Evolutionary conservation across 2,797 vertebrate genomes (phyloP).

Genomic region (Sciurus carolinensis): DNA sequence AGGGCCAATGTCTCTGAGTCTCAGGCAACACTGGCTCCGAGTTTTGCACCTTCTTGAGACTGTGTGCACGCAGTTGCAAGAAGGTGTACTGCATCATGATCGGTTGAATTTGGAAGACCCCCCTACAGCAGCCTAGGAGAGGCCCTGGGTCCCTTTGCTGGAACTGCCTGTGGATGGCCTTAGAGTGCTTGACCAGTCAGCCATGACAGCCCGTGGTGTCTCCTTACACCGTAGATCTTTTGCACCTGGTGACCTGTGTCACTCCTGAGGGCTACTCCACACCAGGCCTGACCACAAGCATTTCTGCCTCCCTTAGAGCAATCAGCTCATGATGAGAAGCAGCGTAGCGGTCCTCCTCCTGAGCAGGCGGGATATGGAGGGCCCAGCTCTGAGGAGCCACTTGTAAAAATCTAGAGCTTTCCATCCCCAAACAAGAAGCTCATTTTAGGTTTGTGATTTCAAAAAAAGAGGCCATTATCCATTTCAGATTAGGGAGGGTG

Average conservation of each 20-base stretch:
- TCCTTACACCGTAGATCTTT: neutral
- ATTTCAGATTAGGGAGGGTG: neutral
- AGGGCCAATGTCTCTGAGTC: neutral
- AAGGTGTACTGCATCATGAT: neutral
- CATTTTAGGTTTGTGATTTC: neutral
- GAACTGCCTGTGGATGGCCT: neutral
- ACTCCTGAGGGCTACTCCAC: no score
- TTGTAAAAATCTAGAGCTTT: neutral
- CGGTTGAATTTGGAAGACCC: neutral
- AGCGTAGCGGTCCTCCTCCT: neutral
- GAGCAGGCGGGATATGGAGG: neutral
- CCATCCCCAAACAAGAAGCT: neutral
- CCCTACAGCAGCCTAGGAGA: neutral
- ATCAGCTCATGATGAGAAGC: neutral
- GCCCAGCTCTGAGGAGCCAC: neutral
- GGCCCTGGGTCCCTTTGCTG: neutral
- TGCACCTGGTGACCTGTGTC: fast-evolving
- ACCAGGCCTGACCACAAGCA: neutral
- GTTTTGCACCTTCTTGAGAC: neutral
- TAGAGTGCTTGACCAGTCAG: neutral
- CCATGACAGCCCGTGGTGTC: no score
- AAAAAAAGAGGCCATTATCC: neutral
- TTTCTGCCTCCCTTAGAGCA: fast-evolving
- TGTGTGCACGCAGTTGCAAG: neutral
- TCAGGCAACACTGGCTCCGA: neutral